Evolutionary conservation across 1,140 invertebrate species (phyloP).

Genomic region (Bursaphelenchus mucronatus): DNA sequence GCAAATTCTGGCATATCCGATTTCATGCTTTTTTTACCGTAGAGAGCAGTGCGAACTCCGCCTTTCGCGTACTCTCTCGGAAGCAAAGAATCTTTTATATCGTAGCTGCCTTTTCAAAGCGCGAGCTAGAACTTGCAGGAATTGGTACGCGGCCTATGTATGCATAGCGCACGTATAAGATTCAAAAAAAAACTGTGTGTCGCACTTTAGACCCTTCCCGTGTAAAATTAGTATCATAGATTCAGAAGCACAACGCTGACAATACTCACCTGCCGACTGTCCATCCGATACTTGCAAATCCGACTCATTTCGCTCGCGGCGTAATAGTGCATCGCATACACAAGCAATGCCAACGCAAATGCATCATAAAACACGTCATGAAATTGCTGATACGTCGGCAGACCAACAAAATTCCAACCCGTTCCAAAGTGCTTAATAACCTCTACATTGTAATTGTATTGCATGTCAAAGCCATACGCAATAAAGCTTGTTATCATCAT

Average conservation of each 20-base stretch:
- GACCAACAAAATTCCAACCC: slow-evolving; percentile 19
- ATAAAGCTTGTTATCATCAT: slow-evolving; percentile 35
- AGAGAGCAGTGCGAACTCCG: no score
- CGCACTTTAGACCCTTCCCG: no score
- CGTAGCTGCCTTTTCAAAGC: no score
- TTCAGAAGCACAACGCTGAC: background rate
- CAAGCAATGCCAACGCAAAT: slow-evolving; percentile 34
- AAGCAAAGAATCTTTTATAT: no score
- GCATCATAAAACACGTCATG: slow-evolving; percentile 26
- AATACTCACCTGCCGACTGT: slow-evolving; percentile 33
- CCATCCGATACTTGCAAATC: slow-evolving; percentile 36
- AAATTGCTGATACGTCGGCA: slow-evolving; percentile 22
- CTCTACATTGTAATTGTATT: slow-evolving; percentile 28
- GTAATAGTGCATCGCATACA: slow-evolving; percentile 30
- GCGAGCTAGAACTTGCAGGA: no score
- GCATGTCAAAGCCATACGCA: slow-evolving; percentile 31
- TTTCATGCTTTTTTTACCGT: no score
- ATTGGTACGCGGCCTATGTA: no score
- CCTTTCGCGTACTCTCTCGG: no score
- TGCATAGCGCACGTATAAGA: no score
- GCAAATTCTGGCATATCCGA: no score
- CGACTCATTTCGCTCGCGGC: slow-evolving; percentile 27
- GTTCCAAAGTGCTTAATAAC: slow-evolving; percentile 20
- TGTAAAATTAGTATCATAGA: no score
- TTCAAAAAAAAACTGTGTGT: no score